Percentiles rank a stretch among this genome's conserved stretches.
Conservation (phyloP, 1,140 invertebrate species). For the Drosophila ogumai region DNA sequence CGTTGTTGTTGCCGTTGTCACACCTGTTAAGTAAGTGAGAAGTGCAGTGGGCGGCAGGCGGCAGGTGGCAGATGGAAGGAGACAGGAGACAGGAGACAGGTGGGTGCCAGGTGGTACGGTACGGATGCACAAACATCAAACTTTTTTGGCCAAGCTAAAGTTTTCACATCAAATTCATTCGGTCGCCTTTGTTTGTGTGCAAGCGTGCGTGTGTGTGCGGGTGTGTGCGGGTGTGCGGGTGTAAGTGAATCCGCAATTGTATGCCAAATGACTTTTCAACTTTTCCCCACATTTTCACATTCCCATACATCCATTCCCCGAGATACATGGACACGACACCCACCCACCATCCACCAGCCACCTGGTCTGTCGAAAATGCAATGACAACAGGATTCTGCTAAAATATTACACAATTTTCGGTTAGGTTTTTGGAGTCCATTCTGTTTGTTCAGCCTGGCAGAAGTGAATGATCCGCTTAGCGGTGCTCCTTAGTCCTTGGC, state of each 20-base stretch:
- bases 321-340: constrained; percentile 22
- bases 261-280: constrained; percentile 77
- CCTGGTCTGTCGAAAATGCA: constrained; percentile 31
- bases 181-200: constrained; percentile 46
- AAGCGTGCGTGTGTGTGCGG: constrained; percentile 32
- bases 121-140: constrained; percentile 52
- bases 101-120: constrained; percentile 1
- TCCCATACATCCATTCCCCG: not conserved
- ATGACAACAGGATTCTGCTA: constrained; percentile 30
- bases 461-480: constrained; percentile 49
- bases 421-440: constrained; percentile 22
- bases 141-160: constrained; percentile 52
- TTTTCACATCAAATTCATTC: constrained; percentile 80
- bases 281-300: constrained; percentile 33
- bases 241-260: constrained; percentile 61
- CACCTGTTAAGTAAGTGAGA: constrained; percentile 64
- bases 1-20: constrained; percentile 37
- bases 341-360: not conserved
- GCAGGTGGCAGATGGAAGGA: not conserved
- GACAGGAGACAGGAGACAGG: not conserved
- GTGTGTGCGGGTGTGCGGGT: constrained; percentile 10
- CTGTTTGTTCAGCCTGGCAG: constrained; percentile 41
- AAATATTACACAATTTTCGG: constrained; percentile 28
- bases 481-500: not conserved
- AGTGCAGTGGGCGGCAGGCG: not conserved